Base-by-base conservation (phyloP, 37 sponge, comb jelly and placozoan genomes). In the Mnemiopsis leidyi region DNA sequence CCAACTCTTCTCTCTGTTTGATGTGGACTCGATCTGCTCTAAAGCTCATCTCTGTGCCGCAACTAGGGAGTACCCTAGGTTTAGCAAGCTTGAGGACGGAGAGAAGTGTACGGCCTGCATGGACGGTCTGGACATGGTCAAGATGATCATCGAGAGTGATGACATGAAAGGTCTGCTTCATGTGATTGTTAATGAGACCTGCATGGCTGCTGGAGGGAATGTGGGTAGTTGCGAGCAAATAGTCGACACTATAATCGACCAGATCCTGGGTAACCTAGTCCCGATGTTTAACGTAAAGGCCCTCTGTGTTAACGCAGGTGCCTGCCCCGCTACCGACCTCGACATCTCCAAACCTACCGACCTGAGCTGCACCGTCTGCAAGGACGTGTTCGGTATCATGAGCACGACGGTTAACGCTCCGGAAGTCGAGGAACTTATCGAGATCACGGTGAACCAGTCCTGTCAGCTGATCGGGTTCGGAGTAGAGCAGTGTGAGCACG, bases 231-330 rank as follows among this genome's bases (percentile, higher is more conserved):
- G 90, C 39, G 90, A 85, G 48, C 3, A 25, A 7, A 7, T 85
- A 37, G 48, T 40, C 0, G 35, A 21, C 29, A 85, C 33, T 21
- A 29, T 85, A 0, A 29, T 40, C 3, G 90, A 85, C 29, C 38
- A 85, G 90, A 85, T 85, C 20, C 90, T 85, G 7, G 90, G 90
- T 28, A 85, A 85, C 90, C 32, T 85, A 26, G 38, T 85, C 28
- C 90, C 90, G 0, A 38, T 85, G 90, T 85, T 85, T 61, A 26
- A 85, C 39, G 61, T 40, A n/a, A 26, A 39, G 24, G 90, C 61
- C 29, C 24, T 85, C 48, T 85, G 90, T 26, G 16, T 13, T 36
- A 32, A 23, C 90, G 2, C 28, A 23, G 90, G 90, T 40, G 90
- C 61, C 24, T 85, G 90, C 23, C 25, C 90, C 24, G 40, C 90